Conservation (phyloP, 2,888 invertebrate genomes). For the Meloe dianella region DNA sequence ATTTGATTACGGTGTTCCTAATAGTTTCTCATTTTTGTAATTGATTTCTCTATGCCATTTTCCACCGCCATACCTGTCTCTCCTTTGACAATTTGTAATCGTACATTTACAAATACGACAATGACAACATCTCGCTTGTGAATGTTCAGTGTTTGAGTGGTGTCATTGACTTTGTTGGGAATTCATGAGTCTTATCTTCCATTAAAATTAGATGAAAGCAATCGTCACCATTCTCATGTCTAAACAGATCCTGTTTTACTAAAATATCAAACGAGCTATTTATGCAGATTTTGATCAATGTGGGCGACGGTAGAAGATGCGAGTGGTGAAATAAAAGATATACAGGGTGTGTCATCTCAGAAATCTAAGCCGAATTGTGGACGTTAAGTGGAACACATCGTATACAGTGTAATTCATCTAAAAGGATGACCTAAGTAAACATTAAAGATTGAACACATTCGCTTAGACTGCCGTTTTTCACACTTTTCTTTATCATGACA, state of each 20-base stretch:
- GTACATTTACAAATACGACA: slow-evolving; percentile 4
- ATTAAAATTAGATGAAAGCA: neutral
- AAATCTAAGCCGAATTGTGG: no score
- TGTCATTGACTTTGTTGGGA: neutral
- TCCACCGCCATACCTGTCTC: neutral
- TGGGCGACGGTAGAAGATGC: no score
- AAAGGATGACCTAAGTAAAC: no score
- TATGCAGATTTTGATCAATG: no score
- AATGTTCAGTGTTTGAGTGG: neutral
- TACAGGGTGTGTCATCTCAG: no score
- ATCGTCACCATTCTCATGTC: neutral
- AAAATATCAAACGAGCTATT: neutral
- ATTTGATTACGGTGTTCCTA: neutral
- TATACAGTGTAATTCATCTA: no score
- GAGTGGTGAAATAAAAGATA: no score
- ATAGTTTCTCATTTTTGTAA: neutral
- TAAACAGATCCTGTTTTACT: neutral
- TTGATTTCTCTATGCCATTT: neutral
- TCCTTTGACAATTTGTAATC: neutral
- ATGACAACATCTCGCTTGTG: neutral
- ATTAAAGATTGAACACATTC: no score
- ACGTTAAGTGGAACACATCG: no score
- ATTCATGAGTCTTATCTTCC: neutral
- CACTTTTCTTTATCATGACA: no score
- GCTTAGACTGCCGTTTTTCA: no score